Conservation (phyloP, 2,797 vertebrate genomes). For the Pagetopsis macropterus region DNA sequence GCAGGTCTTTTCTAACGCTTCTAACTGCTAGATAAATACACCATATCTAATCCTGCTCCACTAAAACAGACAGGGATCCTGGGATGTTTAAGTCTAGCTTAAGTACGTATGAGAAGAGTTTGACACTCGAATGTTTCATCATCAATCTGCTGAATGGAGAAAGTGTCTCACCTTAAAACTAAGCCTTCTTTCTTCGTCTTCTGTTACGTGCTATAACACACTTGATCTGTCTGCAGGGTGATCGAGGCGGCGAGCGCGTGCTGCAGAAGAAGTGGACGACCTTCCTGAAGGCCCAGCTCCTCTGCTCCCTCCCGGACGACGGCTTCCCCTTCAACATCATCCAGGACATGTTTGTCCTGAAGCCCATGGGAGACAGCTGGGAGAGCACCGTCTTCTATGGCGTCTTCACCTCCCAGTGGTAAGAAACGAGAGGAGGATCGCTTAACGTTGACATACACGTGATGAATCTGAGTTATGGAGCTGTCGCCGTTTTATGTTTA, state of each 20-base stretch:
- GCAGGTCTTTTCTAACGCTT: not conserved
- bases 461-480: constrained; percentile 10
- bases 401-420: constrained; percentile 96
- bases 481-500: constrained; percentile 26
- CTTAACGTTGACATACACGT: not conserved
- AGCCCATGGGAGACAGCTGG: constrained; percentile 85
- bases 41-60: not conserved
- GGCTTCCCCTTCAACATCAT: constrained; percentile 95
- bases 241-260: constrained; percentile 90
- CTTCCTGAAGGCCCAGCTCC: constrained; percentile 93
- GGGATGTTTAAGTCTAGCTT: not conserved
- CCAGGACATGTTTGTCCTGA: constrained; percentile 92
- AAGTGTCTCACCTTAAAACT: not conserved
- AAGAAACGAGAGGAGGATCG: constrained; percentile 32
- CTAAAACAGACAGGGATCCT: not conserved
- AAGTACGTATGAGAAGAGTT: not conserved
- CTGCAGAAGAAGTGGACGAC: constrained; percentile 95
- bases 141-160: not conserved
- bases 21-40: not conserved
- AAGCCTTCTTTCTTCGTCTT: not conserved
- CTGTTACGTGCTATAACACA: not conserved
- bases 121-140: not conserved
- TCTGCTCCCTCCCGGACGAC: constrained; percentile 90
- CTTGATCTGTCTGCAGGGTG: constrained; percentile 80
- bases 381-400: constrained; percentile 89